A percentile compares a stretch with the other conserved stretches of the same genome.
phyloP scores from a whole-genome alignment of 1,140 invertebrate genomes.

The Ptiloglossa arizonensis region DNA sequence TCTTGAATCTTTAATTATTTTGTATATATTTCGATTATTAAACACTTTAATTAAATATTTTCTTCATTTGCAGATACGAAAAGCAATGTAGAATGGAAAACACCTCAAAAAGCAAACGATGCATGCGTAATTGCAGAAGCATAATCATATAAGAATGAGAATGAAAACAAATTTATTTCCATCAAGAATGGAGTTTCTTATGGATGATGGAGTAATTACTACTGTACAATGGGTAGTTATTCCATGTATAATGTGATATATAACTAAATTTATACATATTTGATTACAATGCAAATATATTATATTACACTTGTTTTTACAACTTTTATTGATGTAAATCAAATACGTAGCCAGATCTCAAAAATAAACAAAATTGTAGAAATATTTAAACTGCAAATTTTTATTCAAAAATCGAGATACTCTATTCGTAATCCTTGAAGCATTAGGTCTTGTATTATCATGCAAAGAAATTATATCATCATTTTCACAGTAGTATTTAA shows the following conservation, averaged over 20 bases:
- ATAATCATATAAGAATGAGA: neutral
- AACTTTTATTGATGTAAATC: neutral
- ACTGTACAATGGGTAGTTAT: neutral
- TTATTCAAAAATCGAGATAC: neutral
- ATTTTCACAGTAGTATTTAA: too few relatives aligned
- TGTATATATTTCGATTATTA: neutral
- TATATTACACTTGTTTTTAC: neutral
- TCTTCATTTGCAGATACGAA: slow-evolving; percentile 56
- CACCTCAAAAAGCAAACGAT: slow-evolving; percentile 73
- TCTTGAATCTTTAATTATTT: neutral
- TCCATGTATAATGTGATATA: neutral
- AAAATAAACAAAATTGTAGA: neutral
- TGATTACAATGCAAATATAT: neutral
- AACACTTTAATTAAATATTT: neutral
- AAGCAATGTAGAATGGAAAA: slow-evolving; percentile 74
- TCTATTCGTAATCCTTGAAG: neutral
- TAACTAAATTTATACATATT: neutral
- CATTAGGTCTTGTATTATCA: too few relatives aligned
- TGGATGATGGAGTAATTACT: neutral
- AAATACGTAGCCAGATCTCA: too few relatives aligned
- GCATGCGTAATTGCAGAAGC: slow-evolving; percentile 26
- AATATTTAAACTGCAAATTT: neutral
- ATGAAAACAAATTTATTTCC: neutral
- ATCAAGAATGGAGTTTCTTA: slow-evolving; percentile 5
- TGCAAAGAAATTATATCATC: too few relatives aligned